Base-by-base conservation (phyloP, 2,113 vertebrate species). In the Pollachius pollachius region DNA sequence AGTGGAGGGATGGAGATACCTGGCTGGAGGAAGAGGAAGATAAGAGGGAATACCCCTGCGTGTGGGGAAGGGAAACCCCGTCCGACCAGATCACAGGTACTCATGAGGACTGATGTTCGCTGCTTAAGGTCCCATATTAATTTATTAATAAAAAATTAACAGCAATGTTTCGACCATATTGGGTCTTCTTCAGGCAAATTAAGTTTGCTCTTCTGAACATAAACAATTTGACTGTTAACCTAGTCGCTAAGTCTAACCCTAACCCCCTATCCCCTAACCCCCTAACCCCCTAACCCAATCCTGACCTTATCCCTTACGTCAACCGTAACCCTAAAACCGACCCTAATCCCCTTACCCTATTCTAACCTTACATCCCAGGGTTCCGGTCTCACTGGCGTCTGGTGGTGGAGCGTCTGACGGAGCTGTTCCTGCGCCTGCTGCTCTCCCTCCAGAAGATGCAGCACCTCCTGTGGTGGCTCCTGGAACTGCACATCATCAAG, bases 401-500 rank as follows among this genome's bases (percentile, higher is more conserved):
- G 81, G 96, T 98, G 73, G 93, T 97, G 0, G 96, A 98, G 66
- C 95, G 97, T 4, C 92, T 98, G 63, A 95, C 96, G 0, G 97
- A 97, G 67, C 85, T 98, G 34, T 95, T 97, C 84, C 81, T 98
- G 78, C 94, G 94, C 73, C 94, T 97, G 82, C 89, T 98, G 74
- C 92, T 97, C 73, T 95, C 93, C 58, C 92, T 98, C 57, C 95
- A 98, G 85, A 94, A 94, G 62, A 86, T 98, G 69, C 97, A 98
- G 90, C 90, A 95, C 58, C 94, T 97, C 56, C 88, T 95, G 71
- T 98, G 96, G 96, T 98, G 96, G 96, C 81, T 96, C 21, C 84
- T 98, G 89, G 96, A 98, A 83, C 75, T 98, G 37, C 96, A 98
- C 71, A 94, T 98, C 65, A 90, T 96, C 85, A 98, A 98, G 85